Base-by-base conservation (phyloP, 1,140 invertebrate species). In the Ostrea edulis region DNA sequence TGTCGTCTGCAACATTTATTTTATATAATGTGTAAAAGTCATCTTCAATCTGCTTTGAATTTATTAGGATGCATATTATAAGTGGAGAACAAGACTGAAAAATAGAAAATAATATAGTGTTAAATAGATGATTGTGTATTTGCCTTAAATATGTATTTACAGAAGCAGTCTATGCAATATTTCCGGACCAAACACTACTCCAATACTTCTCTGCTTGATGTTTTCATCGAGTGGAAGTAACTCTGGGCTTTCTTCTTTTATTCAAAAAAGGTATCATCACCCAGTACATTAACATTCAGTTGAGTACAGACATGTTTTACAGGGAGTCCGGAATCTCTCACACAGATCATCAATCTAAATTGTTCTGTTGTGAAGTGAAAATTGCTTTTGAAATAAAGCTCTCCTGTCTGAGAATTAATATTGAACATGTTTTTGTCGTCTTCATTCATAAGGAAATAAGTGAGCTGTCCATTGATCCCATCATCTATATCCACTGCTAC, bases 341-440 rank as follows among this genome's bases (percentile, higher is more conserved):
- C 90, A 88, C 86, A 88, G 17, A 91, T 87, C 44, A 65, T 54
- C 7, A 90, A 55, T 22, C 82, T 89, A 51, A 84, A 87, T 9
- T 84, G 84, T 52, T 90, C 87, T 20, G 68, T 88, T 11, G 58
- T 53, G 51, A 87, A 97, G 96, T 77, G 97, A 94, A 62, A 97
- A 93, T 0, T 97, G 98, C 92, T 97, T 52, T 88, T 89, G 0
- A 98, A 97, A 11, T 97, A 97, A 88, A 99, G 97, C 0, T 98
- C 97, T 0, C 98, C 98, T 0, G 97, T 97, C 44, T 97, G 95
- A 1, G 97, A 96, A 94, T 98, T 97, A 87, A 99, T 98, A 35
- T 97, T 97, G 95, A 99, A 98, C 94, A 98, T 82, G 96, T 96
- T 29, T 96, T 97, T 87, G 44, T 83, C 85, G 90, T 92, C 97